phyloP scores from a whole-genome alignment of 1,140 invertebrate species.

The Dryas iulia region DNA sequence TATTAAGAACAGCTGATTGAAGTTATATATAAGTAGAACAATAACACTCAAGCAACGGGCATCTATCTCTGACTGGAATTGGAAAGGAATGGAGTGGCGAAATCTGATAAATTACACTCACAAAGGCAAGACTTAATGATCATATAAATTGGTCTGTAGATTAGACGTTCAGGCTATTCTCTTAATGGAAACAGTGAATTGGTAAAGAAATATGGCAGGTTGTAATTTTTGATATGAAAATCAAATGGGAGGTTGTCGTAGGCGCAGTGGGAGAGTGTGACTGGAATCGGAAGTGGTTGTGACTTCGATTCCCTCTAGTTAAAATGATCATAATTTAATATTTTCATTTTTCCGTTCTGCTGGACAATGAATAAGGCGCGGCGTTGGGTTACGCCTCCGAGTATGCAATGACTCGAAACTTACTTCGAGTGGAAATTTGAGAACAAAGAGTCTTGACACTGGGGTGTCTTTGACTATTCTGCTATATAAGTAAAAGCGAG shows the following conservation, averaged over 20 bases:
- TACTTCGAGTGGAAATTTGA: too few relatives aligned
- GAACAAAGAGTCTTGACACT: too few relatives aligned
- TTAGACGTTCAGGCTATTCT: background rate
- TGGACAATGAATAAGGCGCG: too few relatives aligned
- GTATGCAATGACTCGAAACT: too few relatives aligned
- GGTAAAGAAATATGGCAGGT: background rate
- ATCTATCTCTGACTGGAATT: slow-evolving; percentile 2
- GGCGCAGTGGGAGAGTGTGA: background rate
- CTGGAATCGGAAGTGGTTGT: background rate
- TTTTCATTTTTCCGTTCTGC: too few relatives aligned
- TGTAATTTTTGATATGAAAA: background rate
- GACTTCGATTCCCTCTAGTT: background rate
- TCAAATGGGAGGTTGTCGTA: background rate
- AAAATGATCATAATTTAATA: too few relatives aligned
- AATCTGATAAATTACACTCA: slow-evolving; percentile 5
- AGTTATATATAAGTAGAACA: background rate
- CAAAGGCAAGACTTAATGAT: slow-evolving; percentile 3
- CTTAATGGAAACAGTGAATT: background rate
- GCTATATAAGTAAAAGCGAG: too few relatives aligned
- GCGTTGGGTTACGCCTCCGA: too few relatives aligned
- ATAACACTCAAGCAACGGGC: background rate
- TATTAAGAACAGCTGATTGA: slow-evolving; percentile 2
- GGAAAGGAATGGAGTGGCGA: slow-evolving; percentile 2
- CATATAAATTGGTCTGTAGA: slow-evolving; percentile 1
- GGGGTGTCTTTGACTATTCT: too few relatives aligned